Evolutionary conservation across 2,113 vertebrate genomes (phyloP), one percentile per base, ranked within the genome.

Genomic region (Podiceps cristatus): DNA sequence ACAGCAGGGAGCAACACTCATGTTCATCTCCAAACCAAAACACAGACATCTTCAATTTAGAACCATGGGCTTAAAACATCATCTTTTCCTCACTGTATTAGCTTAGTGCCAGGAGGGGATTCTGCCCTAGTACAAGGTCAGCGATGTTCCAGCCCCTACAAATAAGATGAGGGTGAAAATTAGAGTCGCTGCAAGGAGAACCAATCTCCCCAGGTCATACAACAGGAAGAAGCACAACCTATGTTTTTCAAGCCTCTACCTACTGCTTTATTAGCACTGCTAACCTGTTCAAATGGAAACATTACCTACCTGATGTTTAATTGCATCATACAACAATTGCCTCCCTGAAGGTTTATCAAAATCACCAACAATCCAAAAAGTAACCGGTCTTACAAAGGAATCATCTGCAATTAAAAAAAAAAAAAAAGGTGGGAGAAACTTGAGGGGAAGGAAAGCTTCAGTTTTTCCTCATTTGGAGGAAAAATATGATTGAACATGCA

Each of bases 351-450:
- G 98, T 58, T 98, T 98, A 98, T 99, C 99, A 91, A 99, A 99
- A 98, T 99, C 99, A 76, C 99, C 99, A 74, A 99, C 99, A 85
- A 99, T 99, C 99, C 99, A 99, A 94, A 99, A 99, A 29, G 99
- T 99, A 92, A 99, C 99, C 7, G 99, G 99, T 95, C 99, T 99
- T 97, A 99, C 98, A 97, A 98, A 99, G 94, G 99, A 98, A 86
- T 99, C 99, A 95, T 99, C 99, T 99, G 97, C 63, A 97, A 90
- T 85, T 19, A 73, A 86, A 35, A 93, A 96, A 37, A 37, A 37
- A 37, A 8, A 37, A 62, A 97, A 90, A 11, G 73, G 96, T 77
- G 64, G 37, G 18, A 81, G 14, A 62, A 86, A 80, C 27, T 69
- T 24, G 47, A 91, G 27, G 37, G 31, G 64, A 86, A 96, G 71